These are phyloP conservation scores for Athalia cordata DNA, from an alignment of 2,888 invertebrate genomes.

Conservation along the genomic window DNA sequence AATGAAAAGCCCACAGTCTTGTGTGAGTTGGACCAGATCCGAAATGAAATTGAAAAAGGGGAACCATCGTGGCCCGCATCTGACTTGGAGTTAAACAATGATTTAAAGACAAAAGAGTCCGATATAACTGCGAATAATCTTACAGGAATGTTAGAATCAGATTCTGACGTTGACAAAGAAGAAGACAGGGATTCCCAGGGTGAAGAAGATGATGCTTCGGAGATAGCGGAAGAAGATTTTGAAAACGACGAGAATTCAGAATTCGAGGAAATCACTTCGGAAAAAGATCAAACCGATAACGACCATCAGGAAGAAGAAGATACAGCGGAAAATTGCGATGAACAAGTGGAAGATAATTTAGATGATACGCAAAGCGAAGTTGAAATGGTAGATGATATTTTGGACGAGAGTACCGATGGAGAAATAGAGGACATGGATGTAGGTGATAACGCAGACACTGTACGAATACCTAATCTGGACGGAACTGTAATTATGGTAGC, in stretches of 20 bases:
- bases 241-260: slow-evolving; percentile 59
- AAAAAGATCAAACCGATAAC: slow-evolving; percentile 17
- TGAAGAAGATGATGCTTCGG: slow-evolving; percentile 51
- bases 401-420: slow-evolving; percentile 10
- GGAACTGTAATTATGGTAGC: slow-evolving; percentile 71
- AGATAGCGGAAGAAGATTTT: slow-evolving; percentile 52
- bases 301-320: slow-evolving; percentile 42
- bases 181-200: slow-evolving; percentile 54
- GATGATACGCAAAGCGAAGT: slow-evolving; percentile 15
- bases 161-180: slow-evolving; percentile 48
- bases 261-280: slow-evolving; percentile 55
- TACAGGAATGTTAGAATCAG: slow-evolving; percentile 46
- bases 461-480: slow-evolving; percentile 65
- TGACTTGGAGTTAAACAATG: slow-evolving; percentile 36
- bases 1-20: slow-evolving; percentile 35
- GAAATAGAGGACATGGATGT: slow-evolving; percentile 56
- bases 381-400: slow-evolving; percentile 12
- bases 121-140: slow-evolving; percentile 43
- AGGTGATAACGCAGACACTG: slow-evolving; percentile 49
- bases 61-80: slow-evolving; percentile 12
- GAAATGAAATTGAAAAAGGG: slow-evolving; percentile 25
- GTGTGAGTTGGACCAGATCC: slow-evolving; percentile 38
- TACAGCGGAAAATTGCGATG: slow-evolving; percentile 21
- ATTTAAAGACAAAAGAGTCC: slow-evolving; percentile 40
- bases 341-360: slow-evolving; percentile 37